Evolutionary conservation across 1,140 invertebrate species (phyloP), one percentile per base, ranked within the genome.

Genomic region (Liolophura sinensis): DNA sequence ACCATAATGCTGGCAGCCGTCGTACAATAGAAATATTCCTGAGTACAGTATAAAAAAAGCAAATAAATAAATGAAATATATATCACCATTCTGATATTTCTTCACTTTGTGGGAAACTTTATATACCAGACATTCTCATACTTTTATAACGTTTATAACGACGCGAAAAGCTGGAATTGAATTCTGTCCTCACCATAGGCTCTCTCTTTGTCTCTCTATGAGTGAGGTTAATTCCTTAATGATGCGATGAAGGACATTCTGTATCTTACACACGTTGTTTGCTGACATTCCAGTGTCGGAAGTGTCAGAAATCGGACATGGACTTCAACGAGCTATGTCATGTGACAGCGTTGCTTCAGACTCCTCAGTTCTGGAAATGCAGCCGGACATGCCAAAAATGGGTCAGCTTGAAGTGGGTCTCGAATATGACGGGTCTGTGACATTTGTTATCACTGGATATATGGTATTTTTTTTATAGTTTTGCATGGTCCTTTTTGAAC

Each of bases 321-420:
- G 78, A 12, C 75, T 84, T 62, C 64, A 91, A 65, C 84, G 91
- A 58, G 92, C 91, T 1, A 87, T 92, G 66, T 92, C 91, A 51
- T 93, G 92, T 79, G 92, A 93, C 67, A 93, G 92, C 52, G 90
- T 93, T 9, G 91, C 89, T 68, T 93, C 92, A 7, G 92, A 93
- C 69, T 92, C 92, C 0, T 92, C 91, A 11, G 88, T 93, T 0
- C 87, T 88, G 27, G 84, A 92, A 5, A 88, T 88, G 52, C 89
- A 92, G 76, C 84, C 92, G 20, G 90, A 92, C 69, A 71, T 81
- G 68, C 88, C 90, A n/a, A 88, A 89, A 74, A 86, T 91, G 47
- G 92, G 92, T 1, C 89, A 92, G 76, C 82, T 94, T 0, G 92
- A 91, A 79, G 87, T 93, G 65, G 91, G 91, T 1, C 83, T 93